Conservation (phyloP, 1,140 invertebrate genomes). For the Alviniconcha marisindica region DNA sequence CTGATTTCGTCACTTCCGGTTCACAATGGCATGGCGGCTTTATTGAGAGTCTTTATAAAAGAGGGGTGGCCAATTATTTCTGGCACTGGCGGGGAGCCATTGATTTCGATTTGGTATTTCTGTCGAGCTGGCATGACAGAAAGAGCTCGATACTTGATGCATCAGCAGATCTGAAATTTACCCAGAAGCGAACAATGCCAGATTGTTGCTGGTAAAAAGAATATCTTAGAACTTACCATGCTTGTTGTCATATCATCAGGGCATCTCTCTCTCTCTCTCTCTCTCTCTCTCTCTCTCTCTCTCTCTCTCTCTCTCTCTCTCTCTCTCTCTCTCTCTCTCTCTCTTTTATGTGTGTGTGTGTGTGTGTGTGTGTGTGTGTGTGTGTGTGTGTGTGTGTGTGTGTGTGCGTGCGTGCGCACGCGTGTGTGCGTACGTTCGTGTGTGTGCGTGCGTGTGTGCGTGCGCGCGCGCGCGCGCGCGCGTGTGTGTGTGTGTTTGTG, state of each 20-base stretch:
- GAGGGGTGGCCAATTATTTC: too few species aligned
- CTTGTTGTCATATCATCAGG: background rate
- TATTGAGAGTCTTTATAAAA: too few species aligned
- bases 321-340: too few species aligned
- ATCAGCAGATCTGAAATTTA: too few species aligned
- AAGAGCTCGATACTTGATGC: background rate
- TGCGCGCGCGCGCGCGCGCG: background rate
- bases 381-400: slow-evolving; percentile 8
- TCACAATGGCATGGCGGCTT: too few species aligned
- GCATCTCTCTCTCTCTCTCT: background rate
- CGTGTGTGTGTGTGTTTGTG: slow-evolving; percentile 8
- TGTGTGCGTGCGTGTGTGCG: background rate
- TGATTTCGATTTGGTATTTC: background rate
- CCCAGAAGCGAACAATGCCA: too few species aligned
- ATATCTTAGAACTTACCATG: background rate
- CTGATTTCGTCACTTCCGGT: too few species aligned
- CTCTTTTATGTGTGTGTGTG: background rate
- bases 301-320: too few species aligned
- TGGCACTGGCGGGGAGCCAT: too few species aligned
- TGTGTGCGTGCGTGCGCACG: background rate
- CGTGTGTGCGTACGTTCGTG: background rate
- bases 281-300: background rate
- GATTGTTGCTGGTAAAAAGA: background rate
- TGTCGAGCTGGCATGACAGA: background rate
- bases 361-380: background rate